Evolutionary conservation across 2,888 invertebrate species (phyloP), one percentile per base, ranked within the genome.

Genomic region (Ornithoptera alexandrae): DNA sequence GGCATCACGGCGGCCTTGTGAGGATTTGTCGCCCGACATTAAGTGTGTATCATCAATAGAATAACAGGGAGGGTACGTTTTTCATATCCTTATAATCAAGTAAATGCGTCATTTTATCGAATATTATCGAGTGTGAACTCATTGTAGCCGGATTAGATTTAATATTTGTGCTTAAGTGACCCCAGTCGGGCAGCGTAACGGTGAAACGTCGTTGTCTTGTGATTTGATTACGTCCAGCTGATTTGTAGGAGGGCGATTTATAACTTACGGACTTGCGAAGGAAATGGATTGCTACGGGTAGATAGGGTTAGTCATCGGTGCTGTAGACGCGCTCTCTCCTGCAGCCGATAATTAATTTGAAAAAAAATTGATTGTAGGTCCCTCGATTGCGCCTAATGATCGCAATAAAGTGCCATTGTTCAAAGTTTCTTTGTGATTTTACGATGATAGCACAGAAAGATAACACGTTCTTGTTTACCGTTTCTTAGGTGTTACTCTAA

Each of bases 41-140:
- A 86, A 90, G 88, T 88, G 85, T 81, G 85, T 81, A 86, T 85
- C 88, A 87, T 87, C 86, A 82, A 87, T 88, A 83, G 84, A 92
- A 84, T 87, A 89, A 89, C 90, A 89, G 90, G 91, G 92, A 92
- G 92, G 93, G 93, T 93, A 93, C 87, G 93, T 93, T 90, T 90
- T 90, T 89, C 86, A 88, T 84, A 84, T 91, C 86, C 88, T 85
- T 88, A 77, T 84, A 89, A 85, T 90, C 85, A 87, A 85, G 89
- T 89, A 91, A 92, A 92, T 93, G 93, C 93, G 93, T 93, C 91
- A 93, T 92, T 91, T 90, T 90, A 89, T 87, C 83, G 82, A 88
- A 89, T 89, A 89, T 81, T 85, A 83, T 85, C 75, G 77, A 79
- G 78, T 82, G 81, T 80, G 77, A 80, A 80, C 79, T 80, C 77